Percentiles rank a stretch among this genome's conserved stretches.
Conservation (phyloP, 2,113 vertebrate genomes). For the Holacanthus passer region DNA sequence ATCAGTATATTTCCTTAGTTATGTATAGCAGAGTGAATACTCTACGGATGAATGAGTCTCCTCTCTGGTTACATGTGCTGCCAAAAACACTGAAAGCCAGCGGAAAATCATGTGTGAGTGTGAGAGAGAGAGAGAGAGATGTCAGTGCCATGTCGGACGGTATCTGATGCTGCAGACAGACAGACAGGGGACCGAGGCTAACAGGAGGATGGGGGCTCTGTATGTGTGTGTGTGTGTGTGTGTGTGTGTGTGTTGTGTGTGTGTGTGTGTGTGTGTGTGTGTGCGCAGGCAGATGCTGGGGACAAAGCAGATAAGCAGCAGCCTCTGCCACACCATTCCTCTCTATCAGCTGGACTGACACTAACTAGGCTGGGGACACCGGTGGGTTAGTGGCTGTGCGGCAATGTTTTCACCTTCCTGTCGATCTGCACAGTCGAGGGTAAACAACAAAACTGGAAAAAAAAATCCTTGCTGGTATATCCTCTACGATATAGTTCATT, state of each 20-base stretch:
- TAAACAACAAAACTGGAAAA: neutral
- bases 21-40: slow-evolving; percentile 67
- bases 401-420: slow-evolving; percentile 42
- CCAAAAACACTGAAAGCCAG: slow-evolving; percentile 58
- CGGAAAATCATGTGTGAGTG: slow-evolving; percentile 22
- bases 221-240: slow-evolving; percentile 25
- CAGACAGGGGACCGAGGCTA: slow-evolving; percentile 53
- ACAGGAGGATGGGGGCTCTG: slow-evolving; percentile 25
- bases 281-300: slow-evolving; percentile 39
- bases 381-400: slow-evolving; percentile 31
- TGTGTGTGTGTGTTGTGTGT: slow-evolving; percentile 31
- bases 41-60: slow-evolving; percentile 58
- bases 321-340: slow-evolving; percentile 48
- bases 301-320: slow-evolving; percentile 69
- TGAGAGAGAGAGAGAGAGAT: slow-evolving; percentile 47
- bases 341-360: slow-evolving; percentile 63
- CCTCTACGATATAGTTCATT: too few species aligned
- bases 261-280: slow-evolving; percentile 35
- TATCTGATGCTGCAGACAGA: slow-evolving; percentile 69
- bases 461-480: neutral
- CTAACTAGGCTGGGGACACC: slow-evolving; percentile 37
- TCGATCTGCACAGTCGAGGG: slow-evolving; percentile 1
- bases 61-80: slow-evolving; percentile 56
- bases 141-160: slow-evolving; percentile 47
- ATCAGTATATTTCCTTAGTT: slow-evolving; percentile 78